Evolutionary conservation across 2,797 vertebrate genomes (phyloP).

Genomic region (Hypotaenidia philippensis): DNA sequence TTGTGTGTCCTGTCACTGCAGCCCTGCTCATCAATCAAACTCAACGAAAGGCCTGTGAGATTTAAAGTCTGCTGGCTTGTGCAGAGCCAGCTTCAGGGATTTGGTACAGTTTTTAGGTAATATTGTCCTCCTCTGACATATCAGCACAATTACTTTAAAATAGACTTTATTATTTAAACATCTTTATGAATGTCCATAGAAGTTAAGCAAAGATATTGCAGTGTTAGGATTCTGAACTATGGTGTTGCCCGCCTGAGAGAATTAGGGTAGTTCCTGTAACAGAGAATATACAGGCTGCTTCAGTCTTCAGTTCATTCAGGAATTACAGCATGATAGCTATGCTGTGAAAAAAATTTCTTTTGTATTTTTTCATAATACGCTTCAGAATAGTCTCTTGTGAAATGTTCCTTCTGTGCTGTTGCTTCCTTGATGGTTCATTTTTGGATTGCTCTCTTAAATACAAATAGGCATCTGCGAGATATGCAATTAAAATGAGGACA

Average conservation of each 20-base stretch:
- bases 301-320: background rate
- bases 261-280: background rate
- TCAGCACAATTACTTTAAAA: background rate
- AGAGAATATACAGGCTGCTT: background rate
- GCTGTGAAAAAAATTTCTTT: background rate
- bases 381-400: background rate
- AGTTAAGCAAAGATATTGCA: background rate
- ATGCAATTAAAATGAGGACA: conserved; percentile 39
- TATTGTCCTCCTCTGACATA: background rate
- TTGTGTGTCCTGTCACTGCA: background rate
- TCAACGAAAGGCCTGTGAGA: background rate
- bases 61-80: background rate
- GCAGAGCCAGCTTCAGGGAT: background rate
- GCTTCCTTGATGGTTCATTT: background rate
- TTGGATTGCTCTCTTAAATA: conserved; percentile 16
- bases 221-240: background rate
- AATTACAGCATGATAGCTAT: background rate
- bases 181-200: background rate
- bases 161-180: background rate
- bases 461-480: conserved; percentile 27
- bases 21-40: background rate
- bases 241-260: background rate
- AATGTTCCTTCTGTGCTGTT: background rate
- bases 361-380: background rate
- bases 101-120: background rate